phyloP scores from a whole-genome alignment of 2,113 vertebrate genomes.

The Choloepus hoffmanni region DNA sequence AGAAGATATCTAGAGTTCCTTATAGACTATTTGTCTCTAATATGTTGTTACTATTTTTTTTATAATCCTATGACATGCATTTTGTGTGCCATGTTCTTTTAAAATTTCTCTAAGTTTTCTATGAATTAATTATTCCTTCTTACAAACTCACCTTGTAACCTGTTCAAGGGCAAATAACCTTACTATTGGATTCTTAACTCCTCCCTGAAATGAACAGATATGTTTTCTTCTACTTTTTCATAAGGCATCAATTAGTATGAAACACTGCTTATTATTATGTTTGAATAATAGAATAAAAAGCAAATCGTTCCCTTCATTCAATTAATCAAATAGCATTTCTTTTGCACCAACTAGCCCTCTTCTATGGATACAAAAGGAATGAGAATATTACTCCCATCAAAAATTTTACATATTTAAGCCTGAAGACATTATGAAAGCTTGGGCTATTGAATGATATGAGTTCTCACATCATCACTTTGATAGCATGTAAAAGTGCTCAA shows the following conservation, averaged over 20 bases:
- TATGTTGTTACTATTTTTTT: neutral
- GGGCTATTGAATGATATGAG: neutral
- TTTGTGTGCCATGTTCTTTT: constrained; percentile 42
- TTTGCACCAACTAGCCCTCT: neutral
- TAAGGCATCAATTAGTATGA: neutral
- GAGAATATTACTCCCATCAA: neutral
- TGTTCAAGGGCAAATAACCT: constrained; percentile 45
- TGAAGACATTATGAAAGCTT: constrained; percentile 9
- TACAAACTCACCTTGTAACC: constrained; percentile 20
- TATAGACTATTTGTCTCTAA: constrained; percentile 32
- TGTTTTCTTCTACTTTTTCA: neutral
- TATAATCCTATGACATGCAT: neutral
- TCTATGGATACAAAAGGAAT: neutral
- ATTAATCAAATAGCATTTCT: neutral
- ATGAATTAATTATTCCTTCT: constrained; percentile 58
- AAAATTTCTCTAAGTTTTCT: constrained; percentile 30
- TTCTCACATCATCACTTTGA: neutral
- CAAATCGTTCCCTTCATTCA: neutral
- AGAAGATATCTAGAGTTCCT: neutral
- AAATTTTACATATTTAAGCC: neutral
- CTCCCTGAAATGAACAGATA: constrained; percentile 1
- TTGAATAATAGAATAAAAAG: neutral
- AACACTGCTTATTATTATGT: neutral
- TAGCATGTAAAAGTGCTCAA: neutral
- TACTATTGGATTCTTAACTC: constrained; percentile 42